Base-by-base conservation (phyloP, 1,140 invertebrate species). In the Trichogramma pretiosum region DNA sequence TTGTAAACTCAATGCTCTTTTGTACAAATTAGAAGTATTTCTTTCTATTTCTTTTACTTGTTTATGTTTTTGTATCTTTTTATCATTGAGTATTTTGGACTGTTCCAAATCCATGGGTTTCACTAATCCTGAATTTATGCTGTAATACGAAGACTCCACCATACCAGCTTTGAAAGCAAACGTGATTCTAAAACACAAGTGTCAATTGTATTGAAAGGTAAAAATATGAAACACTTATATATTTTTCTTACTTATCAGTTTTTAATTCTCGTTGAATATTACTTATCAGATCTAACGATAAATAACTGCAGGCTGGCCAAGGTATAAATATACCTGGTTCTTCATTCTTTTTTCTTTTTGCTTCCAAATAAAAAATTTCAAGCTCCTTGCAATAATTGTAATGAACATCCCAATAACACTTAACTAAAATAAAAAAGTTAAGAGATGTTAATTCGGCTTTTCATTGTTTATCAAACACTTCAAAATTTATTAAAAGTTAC, bases 81-180 rank as follows among this genome's bases (percentile, higher is more conserved):
- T 68, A 44, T 58, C 55, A 32, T 56, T 63, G 40, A 53, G 24
- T 17, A 46, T 18, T 47, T 63, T 65, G 3, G 56, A 56, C 34
- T 44, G 51, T 49, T 67, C 62, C 13, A 67, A 67, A 8, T 60
- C 41, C 34, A 53, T 42, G 32, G 70, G 68, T 46, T 66, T 66
- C 5, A 60, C 40, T 16, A 74, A 56, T 14, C 62, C 67, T 14
- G 54, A 46, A 16, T 42, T 66, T 19, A 67, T 52, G 51, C 58
- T 68, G 26, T 73, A 70, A 35, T 62, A 63, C 18, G 72, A 59
- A 11, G 62, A 63, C 36, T 58, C 64, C 19, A 63, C 63, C 19
- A 73, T 68, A 3, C 58, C 60, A 21, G 63, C 62, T 55, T 68
- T 69, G 19, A 73, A 62, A 39, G 67, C 65, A 21, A 74, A 57